A percentile compares a stretch with the other conserved stretches of the same genome.
Conservation (phyloP, 2,113 vertebrate genomes). For the Pyxicephalus adspersus region DNA sequence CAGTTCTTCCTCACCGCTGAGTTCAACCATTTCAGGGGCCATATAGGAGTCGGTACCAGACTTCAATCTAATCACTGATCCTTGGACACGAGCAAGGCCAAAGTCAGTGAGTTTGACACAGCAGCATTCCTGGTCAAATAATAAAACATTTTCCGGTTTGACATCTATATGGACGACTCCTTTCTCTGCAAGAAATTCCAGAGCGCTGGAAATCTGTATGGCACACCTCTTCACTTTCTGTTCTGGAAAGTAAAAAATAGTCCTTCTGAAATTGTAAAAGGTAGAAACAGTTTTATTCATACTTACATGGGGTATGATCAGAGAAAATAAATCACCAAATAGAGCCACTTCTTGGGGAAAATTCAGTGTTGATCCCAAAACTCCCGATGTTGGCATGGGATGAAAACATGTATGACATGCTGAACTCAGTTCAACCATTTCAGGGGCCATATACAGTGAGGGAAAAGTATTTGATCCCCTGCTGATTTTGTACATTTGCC, state of each 20-base stretch:
- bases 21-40: not conserved
- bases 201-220: no score
- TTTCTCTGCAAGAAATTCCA: no score
- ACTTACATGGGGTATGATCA: not conserved
- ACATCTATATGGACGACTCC: not conserved
- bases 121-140: not conserved
- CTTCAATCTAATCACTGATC: not conserved
- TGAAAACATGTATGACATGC: not conserved
- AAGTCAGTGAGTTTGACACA: not conserved
- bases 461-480: no score
- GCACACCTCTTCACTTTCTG: not conserved
- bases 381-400: not conserved
- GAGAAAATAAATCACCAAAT: not conserved
- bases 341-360: not conserved
- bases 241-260: not conserved
- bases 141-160: not conserved
- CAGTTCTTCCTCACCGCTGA: no score
- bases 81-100: not conserved
- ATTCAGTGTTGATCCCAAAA: no score
- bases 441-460: no score
- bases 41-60: not conserved
- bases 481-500: no score
- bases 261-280: no score
- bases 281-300: not conserved
- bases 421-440: no score